A percentile compares a stretch with the other conserved stretches of the same genome.
These are phyloP conservation scores for Erebia palarica DNA, from an alignment of 2,888 invertebrate species.

Conservation along the genomic window DNA sequence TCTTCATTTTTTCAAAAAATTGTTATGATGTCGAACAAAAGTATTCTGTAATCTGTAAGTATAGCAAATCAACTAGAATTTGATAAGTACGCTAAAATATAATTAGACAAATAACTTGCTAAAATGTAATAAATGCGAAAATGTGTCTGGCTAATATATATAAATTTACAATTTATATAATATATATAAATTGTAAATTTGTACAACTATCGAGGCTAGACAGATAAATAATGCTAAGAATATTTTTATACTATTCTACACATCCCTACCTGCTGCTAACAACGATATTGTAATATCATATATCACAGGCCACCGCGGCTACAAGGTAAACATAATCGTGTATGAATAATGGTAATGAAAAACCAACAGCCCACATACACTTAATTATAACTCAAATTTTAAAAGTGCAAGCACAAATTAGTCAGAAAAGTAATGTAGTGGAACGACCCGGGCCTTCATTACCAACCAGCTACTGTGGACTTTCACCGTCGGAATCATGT, in stretches of 20 bases:
- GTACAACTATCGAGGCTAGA: neutral
- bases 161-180: no score
- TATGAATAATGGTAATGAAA: slow-evolving; percentile 40
- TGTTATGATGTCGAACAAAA: no score
- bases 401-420: slow-evolving; percentile 42
- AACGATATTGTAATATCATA: slow-evolving; percentile 31
- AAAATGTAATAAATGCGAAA: no score
- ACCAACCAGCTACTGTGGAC: slow-evolving; percentile 66
- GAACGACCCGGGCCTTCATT: slow-evolving; percentile 49
- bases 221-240: neutral
- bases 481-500: slow-evolving; percentile 62
- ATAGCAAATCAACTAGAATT: no score
- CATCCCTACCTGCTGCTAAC: slow-evolving; percentile 19
- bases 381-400: slow-evolving; percentile 41
- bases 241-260: slow-evolving; percentile 4
- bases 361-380: slow-evolving; percentile 36
- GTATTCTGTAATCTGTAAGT: no score
- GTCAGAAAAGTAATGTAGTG: slow-evolving; percentile 45
- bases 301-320: slow-evolving; percentile 30
- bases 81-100: no score
- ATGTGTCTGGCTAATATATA: no score
- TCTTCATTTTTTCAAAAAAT: no score
- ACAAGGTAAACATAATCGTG: slow-evolving; percentile 37
- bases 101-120: no score
- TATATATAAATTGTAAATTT: no score